Base-by-base conservation (phyloP, 2,113 vertebrate species). In the Pipa parva region DNA sequence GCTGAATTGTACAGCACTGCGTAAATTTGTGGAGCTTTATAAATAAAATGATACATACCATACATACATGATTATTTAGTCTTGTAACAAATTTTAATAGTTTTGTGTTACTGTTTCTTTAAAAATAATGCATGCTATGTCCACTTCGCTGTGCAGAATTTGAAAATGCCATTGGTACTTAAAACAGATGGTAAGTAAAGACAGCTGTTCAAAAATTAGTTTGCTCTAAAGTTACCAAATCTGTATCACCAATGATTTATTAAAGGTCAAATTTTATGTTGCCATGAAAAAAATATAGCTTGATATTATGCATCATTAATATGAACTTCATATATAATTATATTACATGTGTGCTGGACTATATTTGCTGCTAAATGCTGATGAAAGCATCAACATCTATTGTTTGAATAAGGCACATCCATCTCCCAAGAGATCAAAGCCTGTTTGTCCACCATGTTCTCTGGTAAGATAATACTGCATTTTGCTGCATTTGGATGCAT, bases 131-230 rank as follows among this genome's bases (percentile, higher is more conserved):
- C 31, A 57, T 57, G 52, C 46, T 52, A 56, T 27, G 22, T 46
- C 29, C n/a, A 54, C 48, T 36, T 54, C 61, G 57, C 57, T 61
- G 57, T 61, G 66, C 66, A 54, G 12, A 29, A 39, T 45, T 33
- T 61, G 36, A 54, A 48, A 58, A 61, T 21, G 37, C 27, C 4
- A 18, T 26, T 22, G 46, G 46, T 54, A 70, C 61, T 52, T 45
- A 29, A 70, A 70, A 49, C 57, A 70, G 50, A 70, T 61, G 57
- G 57, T 17, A 45, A 49, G 20, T 49, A 22, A 49, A 46, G 18
- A 17, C 66, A 70, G 66, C 66, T 70, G 66, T 28, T 31, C 22
- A 25, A 7, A 39, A n/a, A 7, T 25, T n/a, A 68, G 45, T 15
- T 13, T 25, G 2, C 28, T 37, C 24, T 69, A 33, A 69, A 20